Evolutionary conservation across 2,113 vertebrate species (phyloP).

Genomic region (Gopherus flavomarginatus): DNA sequence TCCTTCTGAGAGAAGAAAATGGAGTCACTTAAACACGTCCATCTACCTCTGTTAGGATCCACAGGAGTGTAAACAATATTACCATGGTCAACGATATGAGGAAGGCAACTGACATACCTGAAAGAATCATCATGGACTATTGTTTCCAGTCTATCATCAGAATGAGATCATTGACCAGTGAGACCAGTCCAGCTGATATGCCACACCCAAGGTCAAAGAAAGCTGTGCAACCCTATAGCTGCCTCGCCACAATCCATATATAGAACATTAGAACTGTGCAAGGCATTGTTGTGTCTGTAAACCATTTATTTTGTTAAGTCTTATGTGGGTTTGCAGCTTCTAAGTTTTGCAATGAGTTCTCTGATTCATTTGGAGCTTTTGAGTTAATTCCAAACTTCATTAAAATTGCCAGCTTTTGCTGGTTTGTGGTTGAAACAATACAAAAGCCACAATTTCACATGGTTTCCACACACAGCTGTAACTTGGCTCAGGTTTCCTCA

Average conservation of each 20-base stretch:
- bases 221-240: not conserved
- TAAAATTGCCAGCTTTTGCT: not conserved
- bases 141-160: not conserved
- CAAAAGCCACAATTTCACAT: accelerated
- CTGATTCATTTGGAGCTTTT: not conserved
- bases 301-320: not conserved
- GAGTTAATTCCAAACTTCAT: not conserved
- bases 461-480: not conserved
- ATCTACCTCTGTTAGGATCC: accelerated
- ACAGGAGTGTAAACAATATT: not conserved
- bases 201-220: not conserved
- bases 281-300: not conserved
- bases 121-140: not conserved
- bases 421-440: not conserved
- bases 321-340: not conserved
- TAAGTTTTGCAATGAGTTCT: not conserved
- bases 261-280: not conserved
- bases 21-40: not conserved
- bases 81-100: not conserved
- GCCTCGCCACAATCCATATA: not conserved
- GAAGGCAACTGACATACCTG: not conserved
- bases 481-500: not conserved
- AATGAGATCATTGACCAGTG: not conserved
- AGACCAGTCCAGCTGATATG: not conserved
- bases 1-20: not conserved